These are phyloP conservation scores for Ciconia stormi DNA, from an alignment of 2,113 vertebrate species.

Conservation along the genomic window DNA sequence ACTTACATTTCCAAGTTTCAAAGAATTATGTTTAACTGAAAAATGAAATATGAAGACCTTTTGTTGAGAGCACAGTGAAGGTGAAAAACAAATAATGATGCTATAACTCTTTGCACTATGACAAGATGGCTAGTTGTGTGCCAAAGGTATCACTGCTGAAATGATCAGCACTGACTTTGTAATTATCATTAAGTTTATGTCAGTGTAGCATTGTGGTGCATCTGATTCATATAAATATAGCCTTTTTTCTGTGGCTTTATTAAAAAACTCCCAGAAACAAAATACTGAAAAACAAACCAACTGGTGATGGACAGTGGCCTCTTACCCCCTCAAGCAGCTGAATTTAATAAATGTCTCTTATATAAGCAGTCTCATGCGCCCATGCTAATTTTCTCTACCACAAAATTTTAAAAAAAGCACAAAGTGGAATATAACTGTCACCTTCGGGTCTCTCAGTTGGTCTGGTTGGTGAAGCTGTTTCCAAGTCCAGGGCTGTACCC, in stretches of 20 bases:
- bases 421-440: background rate
- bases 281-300: background rate
- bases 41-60: background rate
- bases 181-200: background rate
- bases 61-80: background rate
- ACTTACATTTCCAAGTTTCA: background rate
- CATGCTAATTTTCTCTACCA: background rate
- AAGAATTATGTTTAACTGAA: background rate
- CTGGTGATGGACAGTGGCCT: background rate
- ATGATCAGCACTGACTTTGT: background rate
- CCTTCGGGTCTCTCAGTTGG: fast-evolving
- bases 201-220: background rate
- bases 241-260: background rate
- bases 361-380: background rate
- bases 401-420: background rate
- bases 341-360: background rate
- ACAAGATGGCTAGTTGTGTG: background rate
- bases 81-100: background rate
- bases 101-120: background rate
- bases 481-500: background rate
- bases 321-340: background rate
- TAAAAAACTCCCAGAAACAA: background rate
- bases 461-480: background rate
- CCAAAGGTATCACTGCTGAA: background rate
- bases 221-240: background rate